Base-by-base conservation (phyloP, 2,113 vertebrate species). In the Etia nguti region DNA sequence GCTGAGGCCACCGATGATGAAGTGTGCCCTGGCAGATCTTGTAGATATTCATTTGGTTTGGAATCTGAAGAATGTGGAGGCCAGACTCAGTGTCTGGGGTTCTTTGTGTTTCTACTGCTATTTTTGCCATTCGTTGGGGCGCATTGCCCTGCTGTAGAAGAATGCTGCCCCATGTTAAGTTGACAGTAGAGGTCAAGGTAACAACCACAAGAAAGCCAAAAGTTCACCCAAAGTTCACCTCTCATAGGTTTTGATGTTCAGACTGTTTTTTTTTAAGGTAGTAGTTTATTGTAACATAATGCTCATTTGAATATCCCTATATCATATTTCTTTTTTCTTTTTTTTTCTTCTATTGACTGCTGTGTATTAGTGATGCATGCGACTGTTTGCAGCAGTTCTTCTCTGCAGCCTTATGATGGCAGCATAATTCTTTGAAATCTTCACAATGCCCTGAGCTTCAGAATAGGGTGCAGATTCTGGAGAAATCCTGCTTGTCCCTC, bases 381-480 rank as follows among this genome's bases (percentile, higher is more conserved):
- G 16, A 55, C 11, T 50, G 34, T 34, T 57, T 73, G 62, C 22
- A 55, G 68, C 80, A 87, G 34, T 92, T 87, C 77, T 83, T 6
- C 10, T 52, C 18, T 70, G 4, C 6, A 75, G 18, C 89, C 94
- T 82, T 29, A 3, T 59, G 93, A 88, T 93, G 93, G 93, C 92
- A 92, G 93, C 80, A 92, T 13, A 43, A 65, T 59, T 85, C 89
- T 86, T 90, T 57, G 15, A 81, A 83, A 88, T 54, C 13, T 24
- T 54, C 46, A 15, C 60, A 46, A 5, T 29, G 34, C 5, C 13
- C 46, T 41, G 38, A 29, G 24, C 48, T 13, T 8, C 56, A 50
- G 70, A 8, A 9, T 6, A 29, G n/a, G 15, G 6, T 77, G 36
- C 6, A 55, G 55, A 80, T 50, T 12, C 10, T 70, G 29, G 50